phyloP scores from a whole-genome alignment of 2,113 vertebrate species.

The Paralichthys olivaceus region DNA sequence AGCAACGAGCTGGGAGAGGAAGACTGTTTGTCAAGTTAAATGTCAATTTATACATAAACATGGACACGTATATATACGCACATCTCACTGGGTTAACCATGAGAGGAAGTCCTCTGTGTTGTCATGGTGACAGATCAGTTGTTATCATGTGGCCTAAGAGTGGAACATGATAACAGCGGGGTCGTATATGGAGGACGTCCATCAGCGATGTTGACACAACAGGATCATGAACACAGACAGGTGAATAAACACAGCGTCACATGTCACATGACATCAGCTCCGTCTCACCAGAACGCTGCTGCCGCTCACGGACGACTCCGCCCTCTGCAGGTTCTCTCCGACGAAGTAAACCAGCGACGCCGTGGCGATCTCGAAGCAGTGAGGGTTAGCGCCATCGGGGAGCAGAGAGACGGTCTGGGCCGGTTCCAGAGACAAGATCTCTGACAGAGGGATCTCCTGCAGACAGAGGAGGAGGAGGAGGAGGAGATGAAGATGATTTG shows the following conservation, averaged over 20 bases:
- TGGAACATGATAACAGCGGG: no score
- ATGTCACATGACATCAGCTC: neutral
- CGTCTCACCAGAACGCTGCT: constrained; percentile 60
- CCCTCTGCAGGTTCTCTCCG: constrained; percentile 87
- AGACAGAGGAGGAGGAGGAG: neutral
- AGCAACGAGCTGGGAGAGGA: neutral
- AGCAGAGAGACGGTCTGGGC: constrained; percentile 87
- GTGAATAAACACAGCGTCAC: neutral
- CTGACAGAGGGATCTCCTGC: constrained; percentile 97
- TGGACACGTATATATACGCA: no score
- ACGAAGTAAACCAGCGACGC: constrained; percentile 91
- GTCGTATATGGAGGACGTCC: no score
- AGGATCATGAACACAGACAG: neutral
- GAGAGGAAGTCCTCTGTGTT: no score
- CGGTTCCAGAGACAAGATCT: constrained; percentile 93
- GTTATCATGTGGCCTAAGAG: no score
- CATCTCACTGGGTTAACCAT: no score
- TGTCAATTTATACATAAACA: no score
- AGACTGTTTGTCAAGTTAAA: no score
- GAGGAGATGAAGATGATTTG: neutral
- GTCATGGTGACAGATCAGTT: no score
- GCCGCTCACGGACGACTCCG: constrained; percentile 17
- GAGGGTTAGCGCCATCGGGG: constrained; percentile 87
- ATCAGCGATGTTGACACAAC: no score
- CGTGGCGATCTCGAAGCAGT: constrained; percentile 97